Evolutionary conservation across 2,113 vertebrate genomes (phyloP).

Genomic region (Cyanoderma ruficeps): DNA sequence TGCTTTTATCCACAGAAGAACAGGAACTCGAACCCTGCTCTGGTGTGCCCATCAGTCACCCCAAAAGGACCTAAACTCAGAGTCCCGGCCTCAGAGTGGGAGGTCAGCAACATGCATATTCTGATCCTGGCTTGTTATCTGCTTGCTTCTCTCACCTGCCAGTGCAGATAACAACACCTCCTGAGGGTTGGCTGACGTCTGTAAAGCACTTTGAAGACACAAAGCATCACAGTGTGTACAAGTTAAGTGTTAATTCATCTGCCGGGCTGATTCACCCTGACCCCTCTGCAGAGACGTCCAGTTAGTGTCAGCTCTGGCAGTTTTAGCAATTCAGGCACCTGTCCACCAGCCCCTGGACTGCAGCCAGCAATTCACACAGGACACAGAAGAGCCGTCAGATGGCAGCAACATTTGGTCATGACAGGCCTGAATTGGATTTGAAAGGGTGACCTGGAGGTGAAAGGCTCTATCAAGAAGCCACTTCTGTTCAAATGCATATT

Average conservation of each 20-base stretch:
- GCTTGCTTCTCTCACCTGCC: conserved; percentile 40
- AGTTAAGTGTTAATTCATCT: conserved; percentile 47
- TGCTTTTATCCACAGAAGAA: neutral
- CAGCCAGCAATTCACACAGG: conserved; percentile 50
- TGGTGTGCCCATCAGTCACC: neutral
- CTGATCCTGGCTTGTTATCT: neutral
- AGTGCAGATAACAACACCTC: conserved; percentile 37
- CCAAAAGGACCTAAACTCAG: neutral
- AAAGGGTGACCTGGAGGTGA: conserved; percentile 65
- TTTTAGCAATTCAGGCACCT: conserved; percentile 51
- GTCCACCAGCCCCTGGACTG: conserved; percentile 50
- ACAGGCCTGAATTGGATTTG: conserved; percentile 64
- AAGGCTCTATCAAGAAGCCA: conserved; percentile 36
- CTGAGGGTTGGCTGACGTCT: conserved; percentile 29
- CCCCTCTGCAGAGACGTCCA: conserved; percentile 10
- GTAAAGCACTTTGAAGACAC: neutral
- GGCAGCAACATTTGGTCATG: conserved; percentile 54
- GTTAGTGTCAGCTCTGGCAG: conserved; percentile 48
- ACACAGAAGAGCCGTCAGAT: conserved; percentile 43
- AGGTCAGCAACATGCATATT: conserved; percentile 40
- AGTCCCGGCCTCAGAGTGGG: neutral
- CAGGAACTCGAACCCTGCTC: neutral
- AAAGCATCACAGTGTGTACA: neutral
- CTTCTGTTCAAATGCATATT: conserved; percentile 60
- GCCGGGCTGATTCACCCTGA: conserved; percentile 27